Percentiles rank a stretch among this genome's conserved stretches.
Evolutionary conservation across 2,888 invertebrate species (phyloP).

Genomic region (Colostygia pectinataria): DNA sequence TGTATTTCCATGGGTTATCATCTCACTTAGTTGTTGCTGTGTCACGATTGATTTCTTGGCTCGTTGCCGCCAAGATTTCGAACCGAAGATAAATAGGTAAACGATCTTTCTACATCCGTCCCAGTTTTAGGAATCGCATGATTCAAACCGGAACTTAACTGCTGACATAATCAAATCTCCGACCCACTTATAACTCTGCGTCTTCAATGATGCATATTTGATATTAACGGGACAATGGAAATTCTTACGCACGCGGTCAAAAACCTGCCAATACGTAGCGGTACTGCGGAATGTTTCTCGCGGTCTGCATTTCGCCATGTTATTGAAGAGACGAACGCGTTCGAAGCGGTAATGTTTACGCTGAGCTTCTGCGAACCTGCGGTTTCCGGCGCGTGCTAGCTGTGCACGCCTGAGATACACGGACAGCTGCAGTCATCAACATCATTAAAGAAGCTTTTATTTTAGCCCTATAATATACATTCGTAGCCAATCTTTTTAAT

Average conservation of each 20-base stretch:
- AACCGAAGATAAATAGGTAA: slow-evolving; percentile 45
- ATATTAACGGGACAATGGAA: slow-evolving; percentile 50
- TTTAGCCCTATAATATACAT: no score
- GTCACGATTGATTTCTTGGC: slow-evolving; percentile 48
- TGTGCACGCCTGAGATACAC: slow-evolving; percentile 15
- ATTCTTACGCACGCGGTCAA: slow-evolving; percentile 48
- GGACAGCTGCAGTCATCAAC: neutral
- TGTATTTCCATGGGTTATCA: no score
- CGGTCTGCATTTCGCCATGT: slow-evolving; percentile 46
- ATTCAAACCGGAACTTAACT: slow-evolving; percentile 14
- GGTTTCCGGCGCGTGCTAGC: slow-evolving; percentile 54
- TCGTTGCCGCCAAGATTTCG: slow-evolving; percentile 39
- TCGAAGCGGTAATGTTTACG: slow-evolving; percentile 64
- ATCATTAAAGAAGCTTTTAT: no score
- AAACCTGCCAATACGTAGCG: slow-evolving; percentile 60
- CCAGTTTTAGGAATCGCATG: slow-evolving; percentile 46
- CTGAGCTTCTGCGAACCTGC: slow-evolving; percentile 62
- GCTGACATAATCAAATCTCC: slow-evolving; percentile 1
- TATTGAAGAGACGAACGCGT: slow-evolving; percentile 46
- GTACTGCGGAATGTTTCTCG: slow-evolving; percentile 51
- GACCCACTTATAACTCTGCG: slow-evolving; percentile 4
- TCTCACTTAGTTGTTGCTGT: no score
- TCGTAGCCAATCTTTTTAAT: no score
- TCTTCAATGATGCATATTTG: slow-evolving; percentile 23
- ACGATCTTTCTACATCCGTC: slow-evolving; percentile 42